phyloP scores from a whole-genome alignment of 2,797 vertebrate species.

The Xiphophorus birchmanni region DNA sequence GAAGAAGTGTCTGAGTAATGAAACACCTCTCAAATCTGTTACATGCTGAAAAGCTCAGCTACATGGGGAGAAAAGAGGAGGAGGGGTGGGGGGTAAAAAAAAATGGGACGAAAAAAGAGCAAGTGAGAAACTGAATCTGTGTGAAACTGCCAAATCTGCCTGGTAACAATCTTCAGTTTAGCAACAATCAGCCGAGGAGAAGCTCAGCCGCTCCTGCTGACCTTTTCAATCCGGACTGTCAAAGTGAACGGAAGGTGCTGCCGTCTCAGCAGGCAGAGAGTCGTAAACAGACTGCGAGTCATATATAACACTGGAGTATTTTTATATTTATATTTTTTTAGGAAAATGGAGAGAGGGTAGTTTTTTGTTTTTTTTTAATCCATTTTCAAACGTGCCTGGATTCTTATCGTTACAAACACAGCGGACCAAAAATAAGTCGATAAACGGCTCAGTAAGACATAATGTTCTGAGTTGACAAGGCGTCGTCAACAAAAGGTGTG shows the following conservation, averaged over 20 bases:
- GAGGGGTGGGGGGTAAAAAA: slow-evolving; percentile 28
- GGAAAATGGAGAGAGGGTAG: not conserved
- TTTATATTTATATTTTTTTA: not conserved
- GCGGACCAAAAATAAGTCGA: slow-evolving; percentile 30
- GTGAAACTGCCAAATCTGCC: slow-evolving; percentile 65
- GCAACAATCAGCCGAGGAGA: slow-evolving; percentile 39
- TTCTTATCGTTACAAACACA: slow-evolving; percentile 28
- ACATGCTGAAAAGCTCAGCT: slow-evolving; percentile 28
- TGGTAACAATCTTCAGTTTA: slow-evolving; percentile 59
- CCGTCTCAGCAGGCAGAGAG: not conserved
- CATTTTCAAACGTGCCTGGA: slow-evolving; percentile 25
- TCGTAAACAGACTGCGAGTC: not conserved
- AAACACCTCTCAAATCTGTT: slow-evolving; percentile 69
- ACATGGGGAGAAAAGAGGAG: slow-evolving; percentile 7
- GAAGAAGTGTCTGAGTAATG: slow-evolving; percentile 57
- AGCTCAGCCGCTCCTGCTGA: slow-evolving; percentile 49
- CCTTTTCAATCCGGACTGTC: slow-evolving; percentile 41
- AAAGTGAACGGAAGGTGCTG: slow-evolving; percentile 9
- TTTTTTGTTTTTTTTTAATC: not conserved
- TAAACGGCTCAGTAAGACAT: slow-evolving; percentile 10
- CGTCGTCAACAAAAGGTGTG: not conserved
- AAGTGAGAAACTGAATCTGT: slow-evolving; percentile 52
- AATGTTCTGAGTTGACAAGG: not conserved
- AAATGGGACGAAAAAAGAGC: slow-evolving; percentile 49
- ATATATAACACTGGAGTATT: not conserved